phyloP scores from a whole-genome alignment of 2,888 invertebrate genomes.

The Tipula helvola region DNA sequence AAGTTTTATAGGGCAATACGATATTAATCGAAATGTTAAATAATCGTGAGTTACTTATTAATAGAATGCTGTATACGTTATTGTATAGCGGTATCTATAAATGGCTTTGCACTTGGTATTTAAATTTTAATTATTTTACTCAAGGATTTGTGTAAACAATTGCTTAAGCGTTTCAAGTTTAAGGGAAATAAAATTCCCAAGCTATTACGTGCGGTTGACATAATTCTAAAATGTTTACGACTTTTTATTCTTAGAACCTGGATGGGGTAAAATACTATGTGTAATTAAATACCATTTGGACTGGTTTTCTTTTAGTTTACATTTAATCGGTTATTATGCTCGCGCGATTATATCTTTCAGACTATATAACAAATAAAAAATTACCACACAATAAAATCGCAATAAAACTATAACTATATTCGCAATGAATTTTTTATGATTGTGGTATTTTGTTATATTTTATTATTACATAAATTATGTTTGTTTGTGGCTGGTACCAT shows the following conservation, averaged over 20 bases:
- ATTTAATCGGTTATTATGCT: background rate
- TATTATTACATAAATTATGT: background rate
- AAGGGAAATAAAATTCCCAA: background rate
- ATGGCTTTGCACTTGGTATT: background rate
- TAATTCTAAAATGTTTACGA: background rate
- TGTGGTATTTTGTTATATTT: background rate
- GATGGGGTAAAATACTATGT: no score
- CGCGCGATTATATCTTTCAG: background rate
- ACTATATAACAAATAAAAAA: background rate
- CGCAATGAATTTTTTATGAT: background rate
- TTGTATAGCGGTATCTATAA: background rate
- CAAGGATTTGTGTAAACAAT: no score
- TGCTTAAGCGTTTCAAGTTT: no score
- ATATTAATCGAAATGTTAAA: background rate
- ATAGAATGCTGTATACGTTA: background rate
- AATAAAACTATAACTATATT: background rate
- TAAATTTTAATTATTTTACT: background rate
- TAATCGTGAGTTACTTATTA: background rate
- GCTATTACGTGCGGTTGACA: background rate
- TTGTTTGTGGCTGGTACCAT: background rate
- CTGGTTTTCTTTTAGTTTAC: background rate
- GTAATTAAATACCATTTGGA: background rate
- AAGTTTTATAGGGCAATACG: background rate
- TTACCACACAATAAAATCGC: background rate
- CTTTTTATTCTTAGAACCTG: background rate